Percentiles rank a stretch among this genome's conserved stretches.
Evolutionary conservation across 92 coral and sea anemone genomes (phyloP).

Genomic region (Porites lobata): DNA sequence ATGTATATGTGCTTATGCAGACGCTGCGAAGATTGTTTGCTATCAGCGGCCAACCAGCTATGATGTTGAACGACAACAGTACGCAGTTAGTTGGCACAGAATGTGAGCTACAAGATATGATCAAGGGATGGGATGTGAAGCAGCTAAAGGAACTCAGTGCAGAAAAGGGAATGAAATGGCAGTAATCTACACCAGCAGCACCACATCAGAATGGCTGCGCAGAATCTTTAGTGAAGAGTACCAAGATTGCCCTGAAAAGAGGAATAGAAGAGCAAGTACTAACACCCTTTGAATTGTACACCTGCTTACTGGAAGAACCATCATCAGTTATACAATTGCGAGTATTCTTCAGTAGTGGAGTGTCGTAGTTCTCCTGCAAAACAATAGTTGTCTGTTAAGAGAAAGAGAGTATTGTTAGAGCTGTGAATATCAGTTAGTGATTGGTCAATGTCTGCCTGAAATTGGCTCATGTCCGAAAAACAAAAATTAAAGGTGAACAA

Average conservation of each 20-base stretch:
- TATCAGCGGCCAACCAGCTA: slow-evolving; percentile 64
- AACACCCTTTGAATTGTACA: slow-evolving; percentile 69
- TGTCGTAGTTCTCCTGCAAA: no score
- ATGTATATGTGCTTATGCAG: slow-evolving; percentile 50
- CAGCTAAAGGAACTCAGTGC: slow-evolving; percentile 55
- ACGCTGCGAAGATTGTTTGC: slow-evolving; percentile 14
- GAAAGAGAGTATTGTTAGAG: no score
- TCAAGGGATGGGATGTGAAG: slow-evolving; percentile 53
- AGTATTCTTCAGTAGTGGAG: no score
- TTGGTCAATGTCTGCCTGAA: no score
- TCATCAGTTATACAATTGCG: no score
- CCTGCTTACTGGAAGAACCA: slow-evolving; percentile 65
- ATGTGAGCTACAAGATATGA: slow-evolving; percentile 58
- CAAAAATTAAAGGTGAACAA: no score
- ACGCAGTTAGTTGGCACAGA: slow-evolving; percentile 70
- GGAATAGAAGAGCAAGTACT: slow-evolving; percentile 74
- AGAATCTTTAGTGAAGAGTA: slow-evolving; percentile 70
- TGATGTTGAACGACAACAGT: slow-evolving; percentile 73
- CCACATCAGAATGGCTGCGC: slow-evolving; percentile 82
- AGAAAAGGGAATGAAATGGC: slow-evolving; percentile 71
- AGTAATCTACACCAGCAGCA: slow-evolving; percentile 62
- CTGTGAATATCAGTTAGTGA: no score
- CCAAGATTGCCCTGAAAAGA: slow-evolving; percentile 66
- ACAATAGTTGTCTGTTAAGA: no score
- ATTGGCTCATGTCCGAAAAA: no score